Percentiles rank a stretch among this genome's conserved stretches.
These are phyloP conservation scores for Ibidorhyncha struthersii DNA, from an alignment of 2,113 vertebrate species.

Conservation along the genomic window DNA sequence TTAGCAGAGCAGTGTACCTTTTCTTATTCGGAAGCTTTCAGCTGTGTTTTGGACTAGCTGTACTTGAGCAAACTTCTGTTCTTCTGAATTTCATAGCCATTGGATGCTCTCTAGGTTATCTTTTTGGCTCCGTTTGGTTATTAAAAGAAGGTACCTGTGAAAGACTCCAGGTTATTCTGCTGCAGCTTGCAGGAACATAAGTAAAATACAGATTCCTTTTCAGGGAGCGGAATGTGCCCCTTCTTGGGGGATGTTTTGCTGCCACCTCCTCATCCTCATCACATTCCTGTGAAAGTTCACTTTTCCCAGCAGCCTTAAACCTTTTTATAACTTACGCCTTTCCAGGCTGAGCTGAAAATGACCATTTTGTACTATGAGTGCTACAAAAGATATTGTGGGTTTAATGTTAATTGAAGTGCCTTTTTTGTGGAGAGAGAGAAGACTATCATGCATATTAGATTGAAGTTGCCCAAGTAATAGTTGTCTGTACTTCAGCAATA, in stretches of 20 bases:
- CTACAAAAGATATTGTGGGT: background rate
- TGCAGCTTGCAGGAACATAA: background rate
- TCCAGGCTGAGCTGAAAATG: background rate
- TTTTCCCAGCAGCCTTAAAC: background rate
- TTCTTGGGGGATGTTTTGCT: background rate
- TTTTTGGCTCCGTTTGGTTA: background rate
- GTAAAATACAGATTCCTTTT: background rate
- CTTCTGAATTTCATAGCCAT: background rate
- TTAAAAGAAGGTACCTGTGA: background rate
- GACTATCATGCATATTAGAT: background rate
- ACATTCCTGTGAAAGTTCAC: background rate
- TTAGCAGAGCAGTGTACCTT: background rate
- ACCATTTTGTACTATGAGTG: background rate
- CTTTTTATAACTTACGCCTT: background rate
- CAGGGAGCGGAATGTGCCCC: background rate
- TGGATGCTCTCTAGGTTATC: background rate
- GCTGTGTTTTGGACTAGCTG: background rate
- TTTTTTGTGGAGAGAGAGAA: background rate
- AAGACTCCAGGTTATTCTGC: background rate
- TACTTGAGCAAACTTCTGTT: accelerated
- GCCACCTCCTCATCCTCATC: background rate
- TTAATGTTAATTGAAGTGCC: background rate
- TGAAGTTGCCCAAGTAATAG: background rate
- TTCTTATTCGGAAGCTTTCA: background rate
- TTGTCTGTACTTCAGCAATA: background rate